Base-by-base conservation (phyloP, 2,113 vertebrate species). In the Orcinus orca region DNA sequence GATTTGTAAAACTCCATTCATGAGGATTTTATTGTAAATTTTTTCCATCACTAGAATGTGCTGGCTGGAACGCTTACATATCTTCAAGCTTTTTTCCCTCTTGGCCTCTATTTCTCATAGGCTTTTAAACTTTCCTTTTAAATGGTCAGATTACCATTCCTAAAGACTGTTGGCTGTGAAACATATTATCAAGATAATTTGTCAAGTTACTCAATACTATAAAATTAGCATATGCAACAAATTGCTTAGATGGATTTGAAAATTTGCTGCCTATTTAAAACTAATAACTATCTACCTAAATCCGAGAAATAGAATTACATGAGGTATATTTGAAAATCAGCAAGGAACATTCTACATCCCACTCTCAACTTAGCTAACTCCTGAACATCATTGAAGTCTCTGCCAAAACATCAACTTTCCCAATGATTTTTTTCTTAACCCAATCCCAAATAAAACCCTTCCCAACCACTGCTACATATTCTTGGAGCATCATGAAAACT, bases 1-100 rank as follows among this genome's bases (percentile, higher is more conserved):
- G 38, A 97, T 97, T 98, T 97, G 31, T 95, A 86, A 95, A 97
- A 97, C 84, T 93, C n/a, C n/a, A 96, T 96, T 97, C 83, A 93
- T n/a, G 58, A 93, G n/a, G 41, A 65, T 77, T 95, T 81, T 31
- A 81, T 96, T 96, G 67, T 89, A 96, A 89, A 12, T 58, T 94
- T 89, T 93, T 85, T 36, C 79, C 63, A 97, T 97, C 82, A 93
- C 65, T 90, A 70, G 44, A 82, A 89, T 86, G 85, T 47, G 47
- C 93, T 73, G 93, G 55, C 68, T 88, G 50, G 44, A 97, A 83
- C 0, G 1, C 73, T 95, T 93, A 79, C 1, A n/a, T 87, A 86
- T 89, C 33, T 91, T 89, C 65, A 86, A 80, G 17, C 3, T 81
- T 68, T 76, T 38, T 29, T 53, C 23, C 31, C n/a, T 55, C 81